Evolutionary conservation across 2,888 invertebrate genomes (phyloP), one percentile per base, ranked within the genome.

Genomic region (Rotaria sp.): DNA sequence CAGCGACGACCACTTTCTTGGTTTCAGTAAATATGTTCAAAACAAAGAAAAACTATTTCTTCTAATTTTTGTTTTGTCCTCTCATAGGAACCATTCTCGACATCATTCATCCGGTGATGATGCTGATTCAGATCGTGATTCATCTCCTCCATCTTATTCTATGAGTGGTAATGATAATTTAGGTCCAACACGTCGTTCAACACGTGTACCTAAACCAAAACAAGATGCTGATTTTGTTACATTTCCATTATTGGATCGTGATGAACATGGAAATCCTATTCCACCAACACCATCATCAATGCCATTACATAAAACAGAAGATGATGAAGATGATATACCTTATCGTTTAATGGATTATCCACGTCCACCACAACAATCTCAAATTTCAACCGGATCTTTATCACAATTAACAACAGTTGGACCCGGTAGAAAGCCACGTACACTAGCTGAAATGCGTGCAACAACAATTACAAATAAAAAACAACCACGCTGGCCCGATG

Each of bases 221-320:
- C 80, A 80, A 80, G 45, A 80, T 45, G 80, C 80, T 80, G 80
- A 80, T n/a, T 45, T 80, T n/a, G 80, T 80, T 26, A 80, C 80
- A 45, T 80, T 80, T 80, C 80, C 80, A 45, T 45, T 80, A 4
- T 45, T 80, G 24, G 80, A 80, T 80, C 80, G 80, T 35, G 80
- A 80, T 45, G 80, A 80, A 45, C 80, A 80, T 15, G 80, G n/a
- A 1, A 80, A 80, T 45, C n/a, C 45, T 2, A n/a, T 80, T 26
- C 30, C 67, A 7, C 67, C 67, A 35, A 67, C 67, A 35, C 41
- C 41, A 11, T 45, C 80, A 45, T 45, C 41, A 21, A 80, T 80
- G 45, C 45, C 45, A 26, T 26, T 80, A 15, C 4, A 45, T 13
- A 45, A 45, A 26, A 26, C 5, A 1, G 80, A 80, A 45, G 45